Evolutionary conservation across 2,797 vertebrate genomes (phyloP), one percentile per base, ranked within the genome.

Genomic region (Sebastes flavidus): DNA sequence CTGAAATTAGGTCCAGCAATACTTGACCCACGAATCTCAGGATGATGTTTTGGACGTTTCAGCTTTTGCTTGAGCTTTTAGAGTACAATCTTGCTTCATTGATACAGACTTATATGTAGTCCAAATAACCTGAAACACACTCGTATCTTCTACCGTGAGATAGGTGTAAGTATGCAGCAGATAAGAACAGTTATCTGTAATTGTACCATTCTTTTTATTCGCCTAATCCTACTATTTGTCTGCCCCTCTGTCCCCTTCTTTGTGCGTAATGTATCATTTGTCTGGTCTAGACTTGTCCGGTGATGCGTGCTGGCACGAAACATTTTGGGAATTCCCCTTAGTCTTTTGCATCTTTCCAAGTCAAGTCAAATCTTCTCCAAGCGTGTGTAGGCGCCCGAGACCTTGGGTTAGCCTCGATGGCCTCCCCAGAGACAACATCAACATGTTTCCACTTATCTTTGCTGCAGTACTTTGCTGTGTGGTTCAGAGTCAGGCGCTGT

Each of bases 271-370:
- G 60, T 84, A 83, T 92, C 71, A 91, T 93, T 91, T 89, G 72
- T 91, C 90, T 83, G 80, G 94, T 94, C 91, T 92, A 88, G 90
- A 94, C 94, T 91, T 92, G 94, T 85, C 87, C 73, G 42, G 77
- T 67, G 79, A 85, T 90, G 83, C 70, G 27, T 92, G 83, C 75
- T 81, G 80, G 77, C 85, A 79, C 77, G 76, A 74, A 86, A 80
- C 70, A 83, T 89, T 89, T 89, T 63, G 90, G 93, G 94, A 95
- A 80, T 94, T 94, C 63, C 93, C 91, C 84, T 30, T 42, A 42
- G 61, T 79, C 30, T 82, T 87, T 80, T 76, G 69, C 54, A 72
- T 85, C 65, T 83, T 82, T 81, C 72, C 82, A 52, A 54, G 74
- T 78, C 58, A 60, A 49, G 46, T 49, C 46, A 49, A 49, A 49